Base-by-base conservation (phyloP, 2,888 invertebrate genomes). In the Pristionchus exspectatus region DNA sequence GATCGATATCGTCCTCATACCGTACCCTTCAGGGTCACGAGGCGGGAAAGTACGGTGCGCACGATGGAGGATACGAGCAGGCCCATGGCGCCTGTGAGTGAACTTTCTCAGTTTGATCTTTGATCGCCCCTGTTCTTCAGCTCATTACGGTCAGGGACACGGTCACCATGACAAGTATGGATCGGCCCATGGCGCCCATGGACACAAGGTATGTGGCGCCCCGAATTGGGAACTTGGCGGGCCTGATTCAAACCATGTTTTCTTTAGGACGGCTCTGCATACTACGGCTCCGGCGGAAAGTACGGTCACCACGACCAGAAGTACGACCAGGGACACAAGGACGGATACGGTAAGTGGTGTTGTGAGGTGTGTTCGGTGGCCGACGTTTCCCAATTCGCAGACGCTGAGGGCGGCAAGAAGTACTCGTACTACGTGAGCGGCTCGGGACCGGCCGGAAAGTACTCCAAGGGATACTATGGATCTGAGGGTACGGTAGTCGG, bases 391-490 rank as follows among this genome's bases (percentile, higher is more conserved):
- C 18, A 33, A 59, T 27, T 88, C 24, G 59, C 77, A 90, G 91
- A 91, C 56, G 91, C 90, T 63, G 91, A 90, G 38, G 91, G 91
- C 27, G 87, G 24, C 81, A 90, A 89, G 83, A 91, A 90, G 86
- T 91, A 89, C 90, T 91, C 91, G 50, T 91, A 91, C 88, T 90
- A 90, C 86, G 83, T 89, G 63, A 87, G 90, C 69, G 91, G 91
- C 24, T 81, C 69, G 59, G 91, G 91, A 27, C 91, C 91, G n/a
- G 90, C 91, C 16, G 91, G 91, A 27, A 89, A 87, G 85, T 91
- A 91, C 89, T 89, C 89, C 77, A 91, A 91, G 85, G 91, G 91
- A n/a, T 89, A 91, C 90, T 91, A 91, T 88, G 91, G 91, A 77
- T 81, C 81, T 10, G 90, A 90, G 69, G 89, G 89, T 88, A 66